Evolutionary conservation across 2,113 vertebrate genomes (phyloP), one percentile per base, ranked within the genome.

Genomic region (Oostethus manadensis): DNA sequence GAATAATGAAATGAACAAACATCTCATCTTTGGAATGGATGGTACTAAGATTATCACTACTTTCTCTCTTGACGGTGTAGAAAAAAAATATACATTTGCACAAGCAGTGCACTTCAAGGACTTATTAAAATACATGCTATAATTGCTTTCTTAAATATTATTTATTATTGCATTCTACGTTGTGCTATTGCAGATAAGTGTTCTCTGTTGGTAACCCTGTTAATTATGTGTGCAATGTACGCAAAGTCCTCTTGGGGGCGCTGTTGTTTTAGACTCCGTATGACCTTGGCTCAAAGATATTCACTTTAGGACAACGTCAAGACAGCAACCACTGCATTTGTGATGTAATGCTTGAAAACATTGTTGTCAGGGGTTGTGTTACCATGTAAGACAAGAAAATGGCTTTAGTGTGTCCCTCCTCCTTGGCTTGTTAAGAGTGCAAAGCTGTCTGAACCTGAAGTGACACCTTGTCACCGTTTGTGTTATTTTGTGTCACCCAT

Each of bases 401-500:
- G 83, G 85, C 83, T 84, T 87, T 74, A 86, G 73, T 74, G 66
- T 76, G 69, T 74, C 77, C 74, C 50, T 62, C 65, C 20, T 87
- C 76, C 81, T 78, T 87, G 83, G 83, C 85, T 81, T 87, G 72
- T 77, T 81, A 80, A 86, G 78, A 87, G 83, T 87, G 85, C 85
- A 87, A 87, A 86, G 77, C 83, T 82, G 75, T 72, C 75, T 73
- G 74, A 77, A 76, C 73, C 81, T 18, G 65, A 65, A 62, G 85
- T 80, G 83, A 85, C 85, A 76, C 81, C 70, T 81, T 84, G 67
- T 16, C 57, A 11, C 23, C 48, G 21, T 62, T 6, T 17, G 20
- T 51, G 47, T 66, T 66, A 58, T 53, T 21, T 58, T 0, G 51
- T 76, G 81, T 71, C 79, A 70, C 79, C 66, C 64, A 26, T 62